Evolutionary conservation across 1,140 invertebrate species (phyloP), one percentile per base, ranked within the genome.

Genomic region (Panagrolaimus sp.): DNA sequence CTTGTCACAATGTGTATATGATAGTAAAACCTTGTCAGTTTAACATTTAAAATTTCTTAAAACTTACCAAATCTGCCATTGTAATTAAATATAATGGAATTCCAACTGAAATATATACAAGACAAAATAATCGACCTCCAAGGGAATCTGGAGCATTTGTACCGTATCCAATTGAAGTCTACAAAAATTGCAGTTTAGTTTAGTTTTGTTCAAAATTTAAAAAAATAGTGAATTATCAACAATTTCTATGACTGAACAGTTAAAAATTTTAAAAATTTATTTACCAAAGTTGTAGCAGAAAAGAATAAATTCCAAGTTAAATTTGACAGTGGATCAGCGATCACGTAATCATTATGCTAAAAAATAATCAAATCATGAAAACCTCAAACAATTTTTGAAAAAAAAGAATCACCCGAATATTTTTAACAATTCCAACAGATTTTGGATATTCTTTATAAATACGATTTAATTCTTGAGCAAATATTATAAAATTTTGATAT

Each of bases 1-100:
- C n/a, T n/a, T n/a, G n/a, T n/a, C n/a, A n/a, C n/a, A n/a, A n/a
- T n/a, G n/a, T n/a, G n/a, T n/a, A n/a, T n/a, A n/a, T n/a, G n/a
- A n/a, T n/a, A n/a, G n/a, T n/a, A n/a, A n/a, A n/a, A n/a, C n/a
- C n/a, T n/a, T n/a, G n/a, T n/a, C n/a, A n/a, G n/a, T n/a, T n/a
- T n/a, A n/a, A n/a, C n/a, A n/a, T n/a, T n/a, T n/a, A n/a, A n/a
- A n/a, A n/a, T n/a, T n/a, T n/a, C n/a, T n/a, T n/a, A n/a, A 63
- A 43, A 26, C 46, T 70, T 66, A 83, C 81, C 79, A 83, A 70
- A 78, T 83, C 80, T 7, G 81, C 79, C 48, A 82, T 64, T 2
- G 81, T 82, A 67, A 82, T 81, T 10, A 82, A 71, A 65, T 79
- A 82, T 12, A 82, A 71, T 10, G 80, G 80, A 65, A 82, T 82